Base-by-base conservation (phyloP, 1,140 invertebrate species). In the Drosophila leontia region DNA sequence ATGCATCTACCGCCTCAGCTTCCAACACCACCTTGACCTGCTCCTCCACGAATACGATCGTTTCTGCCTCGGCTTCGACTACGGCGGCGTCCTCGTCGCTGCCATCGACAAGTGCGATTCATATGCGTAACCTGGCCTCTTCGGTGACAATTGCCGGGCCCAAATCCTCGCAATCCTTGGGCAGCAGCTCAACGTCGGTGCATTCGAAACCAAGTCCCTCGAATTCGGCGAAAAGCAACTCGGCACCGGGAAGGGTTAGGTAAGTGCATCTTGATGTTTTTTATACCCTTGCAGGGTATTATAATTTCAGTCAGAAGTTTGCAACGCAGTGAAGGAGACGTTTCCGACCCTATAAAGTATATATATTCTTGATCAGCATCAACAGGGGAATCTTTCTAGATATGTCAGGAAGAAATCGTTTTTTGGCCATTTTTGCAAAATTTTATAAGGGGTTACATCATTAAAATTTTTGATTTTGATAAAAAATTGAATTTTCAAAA, bases 91-190 rank as follows among this genome's bases (percentile, higher is more conserved):
- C 95, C 34, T 83, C 94, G 17, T 80, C 93, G 29, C 77, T 92
- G 29, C 82, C 93, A 11, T 86, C 93, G 7, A 85, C 83, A 7
- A 90, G 75, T 70, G 93, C 94, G 17, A 92, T 93, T 5, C 94
- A 94, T 80, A 94, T 94, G 32, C 92, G 97, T 64, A 95, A 96
- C 35, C 96, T 96, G 93, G 96, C 96, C 32, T 95, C 96, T 13
- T 96, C 95, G 84, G 96, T 96, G 12, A 96, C 97, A 65, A 96
- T 92, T 39, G 81, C 88, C 47, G 90, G 81, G 0, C 92, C 93
- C 55, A 91, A 91, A 45, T 92, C 93, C 11, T 93, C 93, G 8
- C 93, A 94, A 87, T 93, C 93, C 3, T 59, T 94, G 45, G 93
- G 93, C 51, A 93, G 91, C 70, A 93, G 93, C 62, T 91, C 88